These are phyloP conservation scores for Dynastes grantii DNA, from an alignment of 2,888 invertebrate genomes.

Conservation along the genomic window DNA sequence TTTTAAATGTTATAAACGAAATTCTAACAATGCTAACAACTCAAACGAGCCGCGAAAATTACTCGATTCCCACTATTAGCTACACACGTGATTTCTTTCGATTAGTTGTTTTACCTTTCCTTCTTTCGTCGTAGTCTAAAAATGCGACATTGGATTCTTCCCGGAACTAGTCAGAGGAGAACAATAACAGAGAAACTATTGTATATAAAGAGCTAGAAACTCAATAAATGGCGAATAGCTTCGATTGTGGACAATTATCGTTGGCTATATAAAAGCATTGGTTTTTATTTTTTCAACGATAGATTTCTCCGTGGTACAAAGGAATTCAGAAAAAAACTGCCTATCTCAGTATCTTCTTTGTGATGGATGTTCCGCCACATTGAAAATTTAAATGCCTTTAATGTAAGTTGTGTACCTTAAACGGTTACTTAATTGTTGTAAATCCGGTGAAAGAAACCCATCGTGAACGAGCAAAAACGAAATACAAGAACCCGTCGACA, in stretches of 20 bases:
- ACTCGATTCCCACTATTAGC: too few species aligned
- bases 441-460: not conserved
- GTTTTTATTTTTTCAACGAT: not conserved
- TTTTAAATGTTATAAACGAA: too few species aligned
- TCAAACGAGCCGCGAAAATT: too few species aligned
- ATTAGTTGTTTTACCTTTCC: too few species aligned
- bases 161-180: not conserved
- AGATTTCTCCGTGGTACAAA: constrained; percentile 11
- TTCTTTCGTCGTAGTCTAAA: not conserved
- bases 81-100: too few species aligned
- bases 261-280: not conserved
- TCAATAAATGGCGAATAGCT: constrained; percentile 17
- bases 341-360: not conserved
- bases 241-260: not conserved
- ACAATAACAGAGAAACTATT: not conserved
- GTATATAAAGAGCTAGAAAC: not conserved
- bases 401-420: constrained; percentile 19
- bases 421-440: constrained; percentile 28
- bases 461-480: constrained; percentile 7
- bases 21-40: too few species aligned
- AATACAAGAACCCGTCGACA: constrained; percentile 29
- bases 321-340: constrained; percentile 4
- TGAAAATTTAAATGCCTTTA: constrained; percentile 26
- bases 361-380: constrained; percentile 28
- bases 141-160: not conserved